Percentiles rank a stretch among this genome's conserved stretches.
Evolutionary conservation across 2,888 invertebrate species (phyloP).

Genomic region (Tineola bisselliella): DNA sequence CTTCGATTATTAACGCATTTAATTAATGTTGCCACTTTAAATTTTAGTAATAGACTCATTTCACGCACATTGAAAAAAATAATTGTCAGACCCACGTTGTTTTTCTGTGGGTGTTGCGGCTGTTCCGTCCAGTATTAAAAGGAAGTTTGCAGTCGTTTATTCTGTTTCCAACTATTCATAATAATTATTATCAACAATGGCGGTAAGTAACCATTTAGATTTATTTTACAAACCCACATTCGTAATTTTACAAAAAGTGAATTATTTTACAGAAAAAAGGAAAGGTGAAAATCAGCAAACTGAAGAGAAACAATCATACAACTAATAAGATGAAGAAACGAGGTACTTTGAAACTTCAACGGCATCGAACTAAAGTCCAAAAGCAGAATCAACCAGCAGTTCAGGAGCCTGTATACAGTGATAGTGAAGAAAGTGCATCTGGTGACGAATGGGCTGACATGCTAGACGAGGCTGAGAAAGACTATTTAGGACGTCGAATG

Average conservation of each 20-base stretch:
- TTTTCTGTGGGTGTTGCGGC: background rate
- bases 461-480: conserved; percentile 67
- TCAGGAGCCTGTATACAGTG: conserved; percentile 42
- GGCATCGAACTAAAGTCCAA: conserved; percentile 45
- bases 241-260: background rate
- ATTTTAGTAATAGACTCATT: background rate
- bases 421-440: conserved; percentile 49
- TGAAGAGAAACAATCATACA: conserved; percentile 67
- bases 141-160: background rate
- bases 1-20: background rate
- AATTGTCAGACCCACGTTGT: conserved; percentile 12
- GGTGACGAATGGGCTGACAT: conserved; percentile 68
- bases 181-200: background rate
- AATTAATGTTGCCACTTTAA: background rate
- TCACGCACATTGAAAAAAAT: background rate
- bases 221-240: background rate
- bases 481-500: conserved; percentile 54
- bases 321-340: conserved; percentile 67
- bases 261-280: conserved; percentile 54
- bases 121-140: no score
- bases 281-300: conserved; percentile 62
- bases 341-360: conserved; percentile 58
- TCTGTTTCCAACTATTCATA: background rate
- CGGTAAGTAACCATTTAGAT: background rate
- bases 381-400: conserved; percentile 39